Evolutionary conservation across 23 tunicate species (phyloP).

Genomic region (Ascidia mentula): DNA sequence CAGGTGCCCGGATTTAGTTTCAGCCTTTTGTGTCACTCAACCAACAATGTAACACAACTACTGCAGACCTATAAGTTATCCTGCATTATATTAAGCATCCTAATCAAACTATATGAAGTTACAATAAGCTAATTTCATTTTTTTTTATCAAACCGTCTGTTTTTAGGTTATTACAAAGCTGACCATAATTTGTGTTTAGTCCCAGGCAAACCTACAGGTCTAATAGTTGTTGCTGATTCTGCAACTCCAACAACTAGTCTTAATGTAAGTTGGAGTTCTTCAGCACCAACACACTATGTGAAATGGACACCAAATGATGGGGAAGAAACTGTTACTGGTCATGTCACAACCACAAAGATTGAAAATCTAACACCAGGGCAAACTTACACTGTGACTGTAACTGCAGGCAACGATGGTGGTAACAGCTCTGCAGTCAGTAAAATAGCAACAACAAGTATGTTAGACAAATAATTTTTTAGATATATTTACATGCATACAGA

Average conservation of each 20-base stretch:
- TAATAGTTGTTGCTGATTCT: not conserved
- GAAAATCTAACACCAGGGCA: slow-evolving; percentile 22
- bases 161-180: no score
- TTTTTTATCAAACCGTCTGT: no score
- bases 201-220: not conserved
- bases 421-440: not conserved
- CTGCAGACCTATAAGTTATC: no score
- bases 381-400: slow-evolving; percentile 25
- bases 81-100: no score
- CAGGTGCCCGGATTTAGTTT: no score
- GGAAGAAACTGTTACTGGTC: not conserved
- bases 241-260: not conserved
- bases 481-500: no score
- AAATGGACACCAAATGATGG: not conserved
- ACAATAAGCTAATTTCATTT: no score
- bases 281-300: not conserved
- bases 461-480: not conserved
- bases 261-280: not conserved
- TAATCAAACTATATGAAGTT: no score
- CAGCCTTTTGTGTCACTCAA: no score
- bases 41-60: no score
- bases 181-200: not conserved
- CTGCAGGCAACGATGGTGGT: slow-evolving; percentile 2
- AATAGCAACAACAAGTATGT: slow-evolving; percentile 9
- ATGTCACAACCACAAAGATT: not conserved